phyloP scores from a whole-genome alignment of 2,888 invertebrate genomes.

The Luffia ferchaultella region DNA sequence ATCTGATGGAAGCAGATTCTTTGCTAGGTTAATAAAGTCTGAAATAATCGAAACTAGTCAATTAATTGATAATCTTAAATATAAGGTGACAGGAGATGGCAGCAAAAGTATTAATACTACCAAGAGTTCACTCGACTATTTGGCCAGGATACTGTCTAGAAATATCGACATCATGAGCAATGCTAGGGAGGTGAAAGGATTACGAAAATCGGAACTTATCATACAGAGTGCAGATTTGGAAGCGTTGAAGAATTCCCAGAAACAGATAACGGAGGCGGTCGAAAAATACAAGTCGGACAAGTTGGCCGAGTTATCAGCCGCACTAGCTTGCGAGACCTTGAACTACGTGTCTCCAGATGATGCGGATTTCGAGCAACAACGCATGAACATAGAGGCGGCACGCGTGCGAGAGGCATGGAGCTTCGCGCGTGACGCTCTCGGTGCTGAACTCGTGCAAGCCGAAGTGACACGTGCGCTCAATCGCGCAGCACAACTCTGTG shows the following conservation, averaged over 20 bases:
- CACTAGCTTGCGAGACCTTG: constrained; percentile 75
- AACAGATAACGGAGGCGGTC: constrained; percentile 68
- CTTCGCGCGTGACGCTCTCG: constrained; percentile 77
- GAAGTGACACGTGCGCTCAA: constrained; percentile 79
- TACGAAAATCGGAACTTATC: constrained; percentile 37
- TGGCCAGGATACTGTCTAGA: constrained; percentile 79
- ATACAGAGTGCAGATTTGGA: constrained; percentile 57
- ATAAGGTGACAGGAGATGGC: constrained; percentile 68
- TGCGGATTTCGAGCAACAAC: constrained; percentile 42
- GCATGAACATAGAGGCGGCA: constrained; percentile 64
- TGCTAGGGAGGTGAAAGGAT: constrained; percentile 27
- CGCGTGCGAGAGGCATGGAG: constrained; percentile 79
- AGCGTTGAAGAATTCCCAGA: constrained; percentile 61
- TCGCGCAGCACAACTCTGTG: constrained; percentile 75
- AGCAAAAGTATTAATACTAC: constrained; percentile 41
- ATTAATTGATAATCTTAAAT: constrained; percentile 75
- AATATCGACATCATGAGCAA: constrained; percentile 63
- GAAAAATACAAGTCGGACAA: constrained; percentile 74
- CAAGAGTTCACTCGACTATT: constrained; percentile 69
- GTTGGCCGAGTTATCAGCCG: constrained; percentile 74
- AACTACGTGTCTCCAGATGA: constrained; percentile 60
- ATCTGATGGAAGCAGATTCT: constrained; percentile 63
- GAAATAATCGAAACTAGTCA: constrained; percentile 81
- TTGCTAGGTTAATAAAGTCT: constrained; percentile 70
- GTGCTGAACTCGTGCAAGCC: constrained; percentile 77